These are phyloP conservation scores for Lampris incognitus DNA, from an alignment of 2,113 vertebrate genomes.

Conservation along the genomic window DNA sequence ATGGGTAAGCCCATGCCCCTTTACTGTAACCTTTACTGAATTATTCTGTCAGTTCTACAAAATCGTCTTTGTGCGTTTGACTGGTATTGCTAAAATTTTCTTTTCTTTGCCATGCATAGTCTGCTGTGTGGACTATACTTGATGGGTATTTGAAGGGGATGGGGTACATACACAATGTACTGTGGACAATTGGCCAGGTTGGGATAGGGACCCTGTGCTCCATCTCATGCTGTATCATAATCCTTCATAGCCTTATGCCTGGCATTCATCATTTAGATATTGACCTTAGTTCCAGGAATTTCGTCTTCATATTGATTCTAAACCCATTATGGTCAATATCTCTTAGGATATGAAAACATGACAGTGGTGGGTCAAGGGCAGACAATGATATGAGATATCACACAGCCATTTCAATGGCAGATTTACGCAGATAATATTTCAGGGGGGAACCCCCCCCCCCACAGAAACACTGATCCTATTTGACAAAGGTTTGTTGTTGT, in stretches of 20 bases:
- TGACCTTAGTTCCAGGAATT: not conserved
- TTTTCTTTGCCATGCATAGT: too few species aligned
- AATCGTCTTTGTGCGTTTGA: too few species aligned
- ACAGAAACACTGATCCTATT: conserved; percentile 9
- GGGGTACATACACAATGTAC: too few species aligned
- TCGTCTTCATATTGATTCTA: conserved; percentile 9
- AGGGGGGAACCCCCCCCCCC: not conserved
- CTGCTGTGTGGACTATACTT: too few species aligned
- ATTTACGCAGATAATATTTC: not conserved
- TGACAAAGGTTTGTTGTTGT: not conserved
- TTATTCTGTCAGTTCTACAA: too few species aligned
- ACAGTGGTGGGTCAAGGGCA: not conserved
- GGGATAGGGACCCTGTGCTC: not conserved
- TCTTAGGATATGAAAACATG: not conserved
- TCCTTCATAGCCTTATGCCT: too few species aligned
- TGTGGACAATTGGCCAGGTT: too few species aligned
- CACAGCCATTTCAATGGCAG: not conserved
- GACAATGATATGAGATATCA: not conserved
- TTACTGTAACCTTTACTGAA: too few species aligned
- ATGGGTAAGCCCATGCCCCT: too few species aligned
- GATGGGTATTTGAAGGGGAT: too few species aligned
- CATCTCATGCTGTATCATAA: not conserved
- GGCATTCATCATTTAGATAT: not conserved
- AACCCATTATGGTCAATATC: conserved; percentile 5
- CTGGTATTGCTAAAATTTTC: too few species aligned